Percentiles rank a stretch among this genome's conserved stretches.
phyloP scores from a whole-genome alignment of 2,797 vertebrate species.

The Loriculus beryllinus region DNA sequence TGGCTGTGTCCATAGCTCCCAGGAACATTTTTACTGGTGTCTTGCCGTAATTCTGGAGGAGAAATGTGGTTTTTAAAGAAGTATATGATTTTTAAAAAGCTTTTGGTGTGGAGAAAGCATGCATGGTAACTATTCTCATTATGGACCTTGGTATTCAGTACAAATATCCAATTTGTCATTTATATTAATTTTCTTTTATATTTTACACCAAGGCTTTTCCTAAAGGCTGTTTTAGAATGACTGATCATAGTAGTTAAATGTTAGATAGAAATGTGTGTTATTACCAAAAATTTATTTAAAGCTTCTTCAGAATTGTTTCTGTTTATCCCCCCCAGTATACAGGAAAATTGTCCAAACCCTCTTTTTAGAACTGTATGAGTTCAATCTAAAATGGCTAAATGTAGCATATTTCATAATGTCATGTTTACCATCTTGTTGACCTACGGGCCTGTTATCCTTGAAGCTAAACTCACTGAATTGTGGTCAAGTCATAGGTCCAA shows the following conservation, averaged over 20 bases:
- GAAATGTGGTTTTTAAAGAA: background rate
- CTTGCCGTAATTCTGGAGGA: background rate
- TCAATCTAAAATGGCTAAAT: background rate
- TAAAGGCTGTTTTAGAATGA: background rate
- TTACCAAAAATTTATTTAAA: background rate
- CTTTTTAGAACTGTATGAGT: background rate
- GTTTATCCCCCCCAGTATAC: background rate
- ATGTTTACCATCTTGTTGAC: background rate
- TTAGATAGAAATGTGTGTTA: background rate
- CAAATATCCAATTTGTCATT: background rate
- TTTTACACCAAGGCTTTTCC: background rate
- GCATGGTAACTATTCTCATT: background rate
- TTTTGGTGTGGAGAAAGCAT: background rate
- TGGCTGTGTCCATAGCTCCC: background rate
- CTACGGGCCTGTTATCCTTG: background rate
- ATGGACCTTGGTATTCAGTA: background rate
- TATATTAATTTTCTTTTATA: background rate
- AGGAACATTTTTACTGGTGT: background rate
- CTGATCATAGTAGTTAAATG: background rate
- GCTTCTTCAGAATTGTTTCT: background rate
- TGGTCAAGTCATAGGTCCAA: slow-evolving; percentile 53
- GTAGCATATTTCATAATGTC: background rate
- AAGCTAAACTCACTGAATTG: slow-evolving; percentile 55
- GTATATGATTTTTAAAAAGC: background rate
- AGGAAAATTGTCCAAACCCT: background rate